Evolutionary conservation across 2,113 vertebrate species (phyloP).

Genomic region (Brachionichthys hirsutus): DNA sequence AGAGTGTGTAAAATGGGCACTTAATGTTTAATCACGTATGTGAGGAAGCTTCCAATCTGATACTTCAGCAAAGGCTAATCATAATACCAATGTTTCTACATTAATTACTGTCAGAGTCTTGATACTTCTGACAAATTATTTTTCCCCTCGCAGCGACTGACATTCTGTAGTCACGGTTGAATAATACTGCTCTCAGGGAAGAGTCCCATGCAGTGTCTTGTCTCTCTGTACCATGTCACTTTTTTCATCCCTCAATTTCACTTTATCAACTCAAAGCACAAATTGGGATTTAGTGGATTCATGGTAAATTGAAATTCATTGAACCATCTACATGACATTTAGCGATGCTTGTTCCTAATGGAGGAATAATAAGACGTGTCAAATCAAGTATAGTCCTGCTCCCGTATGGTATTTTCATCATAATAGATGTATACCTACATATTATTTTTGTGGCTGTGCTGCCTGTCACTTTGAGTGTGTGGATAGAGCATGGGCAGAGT

Average conservation of each 20-base stretch:
- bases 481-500: neutral
- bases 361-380: conserved; percentile 66
- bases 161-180: conserved; percentile 51
- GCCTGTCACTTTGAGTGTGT: conserved; percentile 10
- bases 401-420: conserved; percentile 28
- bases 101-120: conserved; percentile 51
- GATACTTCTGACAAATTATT: conserved; percentile 61
- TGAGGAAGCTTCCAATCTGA: conserved; percentile 32
- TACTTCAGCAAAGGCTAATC: conserved; percentile 53
- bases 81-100: conserved; percentile 44
- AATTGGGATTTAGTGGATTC: conserved; percentile 64
- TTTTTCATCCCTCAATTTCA: conserved; percentile 58
- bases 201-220: conserved; percentile 37
- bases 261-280: conserved; percentile 70
- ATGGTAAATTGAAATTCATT: conserved; percentile 72
- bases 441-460: too few species aligned
- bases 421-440: too few species aligned
- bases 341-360: conserved; percentile 59
- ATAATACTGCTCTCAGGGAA: conserved; percentile 36
- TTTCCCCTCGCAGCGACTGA: conserved; percentile 22
- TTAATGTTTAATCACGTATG: conserved; percentile 33
- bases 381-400: conserved; percentile 48
- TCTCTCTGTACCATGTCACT: conserved; percentile 22
- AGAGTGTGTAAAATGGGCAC: too few species aligned
- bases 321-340: conserved; percentile 74